Evolutionary conservation across 2,797 vertebrate genomes (phyloP).

Genomic region (Hirundo rustica): DNA sequence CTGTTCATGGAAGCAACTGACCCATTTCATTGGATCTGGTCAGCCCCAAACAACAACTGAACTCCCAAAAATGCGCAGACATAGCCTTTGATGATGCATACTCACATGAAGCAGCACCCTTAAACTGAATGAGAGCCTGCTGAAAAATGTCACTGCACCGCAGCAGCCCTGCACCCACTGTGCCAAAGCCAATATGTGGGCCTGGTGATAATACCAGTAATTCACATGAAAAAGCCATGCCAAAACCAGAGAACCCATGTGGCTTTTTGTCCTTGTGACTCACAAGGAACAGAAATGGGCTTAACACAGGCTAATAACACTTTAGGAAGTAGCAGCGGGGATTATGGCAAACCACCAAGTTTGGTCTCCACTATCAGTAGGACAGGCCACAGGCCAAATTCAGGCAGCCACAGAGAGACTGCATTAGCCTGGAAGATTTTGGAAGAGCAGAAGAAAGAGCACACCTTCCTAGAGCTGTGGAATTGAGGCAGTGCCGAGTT

Average conservation of each 20-base stretch:
- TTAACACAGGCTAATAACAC: background rate
- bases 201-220: background rate
- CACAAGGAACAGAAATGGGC: background rate
- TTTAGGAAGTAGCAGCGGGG: conserved; percentile 20
- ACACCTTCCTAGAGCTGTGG: background rate
- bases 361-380: background rate
- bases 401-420: background rate
- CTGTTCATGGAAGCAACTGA: background rate
- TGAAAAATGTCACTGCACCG: background rate
- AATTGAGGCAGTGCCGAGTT: background rate
- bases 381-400: background rate
- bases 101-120: background rate
- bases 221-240: background rate
- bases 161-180: background rate
- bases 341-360: background rate
- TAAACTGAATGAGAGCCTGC: background rate
- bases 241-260: background rate
- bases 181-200: background rate
- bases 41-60: background rate
- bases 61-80: background rate
- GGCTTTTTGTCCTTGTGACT: background rate
- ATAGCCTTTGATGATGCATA: background rate
- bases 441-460: background rate
- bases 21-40: background rate
- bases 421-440: background rate